Evolutionary conservation across 1,140 invertebrate species (phyloP), one percentile per base, ranked within the genome.

Genomic region (Colletes gigas): DNA sequence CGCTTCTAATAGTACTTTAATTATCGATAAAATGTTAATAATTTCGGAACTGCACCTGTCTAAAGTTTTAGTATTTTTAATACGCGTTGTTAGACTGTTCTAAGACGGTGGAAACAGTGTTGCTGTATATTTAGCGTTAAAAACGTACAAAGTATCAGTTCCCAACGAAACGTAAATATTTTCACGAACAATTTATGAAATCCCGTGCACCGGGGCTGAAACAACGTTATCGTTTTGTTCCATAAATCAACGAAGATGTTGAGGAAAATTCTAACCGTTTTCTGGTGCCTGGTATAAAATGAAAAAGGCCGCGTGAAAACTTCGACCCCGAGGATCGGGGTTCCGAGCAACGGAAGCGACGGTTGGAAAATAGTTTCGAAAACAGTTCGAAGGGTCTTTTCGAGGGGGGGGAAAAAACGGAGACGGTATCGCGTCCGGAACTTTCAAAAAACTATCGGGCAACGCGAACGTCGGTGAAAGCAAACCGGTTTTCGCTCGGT

Each of bases 401-500:
- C 21, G 17, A 7, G 15, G 4, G 17, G 54, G 30, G 15, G 54
- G 5, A 4, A 39, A 17, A 12, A 39, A 41, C 14, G 15, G 6
- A 15, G 68, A 41, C 47, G 52, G 62, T n/a, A 55, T 55, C 14
- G n/a, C 12, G 30, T 2, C 0, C 50, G 10, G 21, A 75, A 67
- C 3, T 67, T 67, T 75, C 21, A 62, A 66, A 66, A 75, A 76
- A 68, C 63, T 76, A 39, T 68, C 41, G 6, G 19, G 6, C 41
- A 55, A 14, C 52, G n/a, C 19, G 44, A 47, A 66, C 47, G 47
- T 62, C 47, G 50, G 63, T 50, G 50, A 67, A 55, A 55, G 73
- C 73, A 39, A 68, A 76, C 65, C 39, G n/a, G n/a, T n/a, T n/a
- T n/a, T n/a, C n/a, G 65, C 14, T 57, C 7, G 65, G 54, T 76